Conservation (phyloP, 2,888 invertebrate species). For the Salpingus planirostris region DNA sequence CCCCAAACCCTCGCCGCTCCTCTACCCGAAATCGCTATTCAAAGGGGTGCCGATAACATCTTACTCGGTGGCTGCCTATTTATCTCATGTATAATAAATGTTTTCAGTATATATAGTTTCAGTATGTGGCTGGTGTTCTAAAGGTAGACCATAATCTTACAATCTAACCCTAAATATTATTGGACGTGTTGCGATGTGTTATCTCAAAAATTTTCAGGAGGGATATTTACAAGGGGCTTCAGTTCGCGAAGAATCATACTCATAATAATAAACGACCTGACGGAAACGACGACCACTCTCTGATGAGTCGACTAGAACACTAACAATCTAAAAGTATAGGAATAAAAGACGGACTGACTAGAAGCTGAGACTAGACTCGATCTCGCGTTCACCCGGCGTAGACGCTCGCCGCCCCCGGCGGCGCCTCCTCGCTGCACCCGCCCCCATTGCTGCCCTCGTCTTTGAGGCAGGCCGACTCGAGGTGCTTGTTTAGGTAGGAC, state of each 20-base stretch:
- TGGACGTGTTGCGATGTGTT: slow-evolving; percentile 45
- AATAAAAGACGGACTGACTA: slow-evolving; percentile 15
- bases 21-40: no score
- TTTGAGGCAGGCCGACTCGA: slow-evolving; percentile 73
- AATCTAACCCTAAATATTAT: slow-evolving; percentile 39
- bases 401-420: no score
- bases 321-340: no score
- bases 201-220: slow-evolving; percentile 34
- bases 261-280: no score
- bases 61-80: slow-evolving; percentile 17
- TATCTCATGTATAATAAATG: slow-evolving; percentile 21
- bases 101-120: no score
- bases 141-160: slow-evolving; percentile 30
- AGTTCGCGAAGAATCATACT: slow-evolving; percentile 38
- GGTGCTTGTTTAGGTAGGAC: slow-evolving; percentile 91
- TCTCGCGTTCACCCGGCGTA: no score
- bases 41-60: slow-evolving; percentile 29
- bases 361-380: slow-evolving; percentile 11
- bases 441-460: slow-evolving; percentile 33
- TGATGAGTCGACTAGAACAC: no score
- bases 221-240: slow-evolving; percentile 40
- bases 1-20: no score
- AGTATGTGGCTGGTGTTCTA: slow-evolving; percentile 37
- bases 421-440: no score
- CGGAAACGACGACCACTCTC: no score